phyloP scores from a whole-genome alignment of 2,113 vertebrate species.

The Uria lomvia region DNA sequence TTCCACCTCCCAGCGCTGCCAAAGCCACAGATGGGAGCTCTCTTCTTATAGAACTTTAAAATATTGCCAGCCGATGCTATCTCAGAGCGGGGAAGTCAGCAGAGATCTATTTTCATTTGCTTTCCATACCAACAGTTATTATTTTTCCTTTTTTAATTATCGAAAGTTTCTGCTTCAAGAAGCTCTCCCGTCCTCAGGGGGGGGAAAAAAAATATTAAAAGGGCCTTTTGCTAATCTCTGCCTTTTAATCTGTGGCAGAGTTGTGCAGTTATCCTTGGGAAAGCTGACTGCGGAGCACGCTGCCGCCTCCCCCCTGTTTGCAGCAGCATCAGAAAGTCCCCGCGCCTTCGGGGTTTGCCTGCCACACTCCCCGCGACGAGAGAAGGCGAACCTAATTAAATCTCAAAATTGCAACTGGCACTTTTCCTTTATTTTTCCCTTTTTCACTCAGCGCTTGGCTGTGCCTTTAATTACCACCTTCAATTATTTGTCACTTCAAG shows the following conservation, averaged over 20 bases:
- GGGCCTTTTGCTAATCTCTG: neutral
- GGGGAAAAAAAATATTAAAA: neutral
- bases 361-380: neutral
- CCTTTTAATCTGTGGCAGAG: neutral
- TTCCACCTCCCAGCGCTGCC: neutral
- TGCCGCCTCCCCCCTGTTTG: neutral
- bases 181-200: neutral
- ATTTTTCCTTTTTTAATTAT: conserved; percentile 17
- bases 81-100: neutral
- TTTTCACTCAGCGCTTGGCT: neutral
- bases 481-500: neutral
- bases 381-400: conserved; percentile 19
- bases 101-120: neutral
- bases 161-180: conserved; percentile 8
- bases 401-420: neutral
- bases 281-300: neutral
- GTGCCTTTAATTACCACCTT: conserved; percentile 20
- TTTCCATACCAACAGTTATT: neutral
- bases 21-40: neutral
- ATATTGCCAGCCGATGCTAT: neutral
- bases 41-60: neutral
- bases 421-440: neutral
- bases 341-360: neutral
- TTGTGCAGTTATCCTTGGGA: neutral
- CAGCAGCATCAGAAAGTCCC: neutral